Conservation (phyloP, 2,113 vertebrate species). For the Mesoclemmys tuberculata region DNA sequence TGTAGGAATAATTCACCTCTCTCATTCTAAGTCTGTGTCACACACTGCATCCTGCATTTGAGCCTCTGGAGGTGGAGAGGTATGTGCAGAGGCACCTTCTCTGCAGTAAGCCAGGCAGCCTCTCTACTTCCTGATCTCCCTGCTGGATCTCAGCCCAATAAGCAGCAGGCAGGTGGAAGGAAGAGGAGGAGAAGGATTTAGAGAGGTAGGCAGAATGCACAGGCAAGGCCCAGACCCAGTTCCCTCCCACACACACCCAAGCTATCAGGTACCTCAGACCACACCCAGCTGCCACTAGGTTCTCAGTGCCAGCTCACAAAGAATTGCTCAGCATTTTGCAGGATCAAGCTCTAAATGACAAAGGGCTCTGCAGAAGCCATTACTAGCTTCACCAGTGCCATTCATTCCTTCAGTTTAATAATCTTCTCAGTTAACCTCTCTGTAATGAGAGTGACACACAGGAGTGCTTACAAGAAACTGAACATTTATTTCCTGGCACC, state of each 20-base stretch:
- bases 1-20: neutral
- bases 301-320: neutral
- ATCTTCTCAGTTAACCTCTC: neutral
- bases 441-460: neutral
- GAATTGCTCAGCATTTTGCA: neutral
- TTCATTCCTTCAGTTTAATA: neutral
- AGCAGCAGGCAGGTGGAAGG: neutral
- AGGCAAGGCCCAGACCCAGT: neutral
- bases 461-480: neutral
- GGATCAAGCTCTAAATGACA: neutral
- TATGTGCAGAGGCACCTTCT: slow-evolving; percentile 26
- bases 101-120: neutral
- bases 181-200: neutral
- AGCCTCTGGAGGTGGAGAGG: slow-evolving; percentile 26
- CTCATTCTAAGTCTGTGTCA: neutral
- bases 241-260: neutral
- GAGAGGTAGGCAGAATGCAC: neutral
- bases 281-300: neutral
- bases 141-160: slow-evolving; percentile 29
- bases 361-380: neutral
- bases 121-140: neutral
- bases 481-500: neutral
- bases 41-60: neutral
- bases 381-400: neutral
- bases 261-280: neutral